Conservation (phyloP, 2,888 invertebrate species). For the Acanthosepion esculentum region DNA sequence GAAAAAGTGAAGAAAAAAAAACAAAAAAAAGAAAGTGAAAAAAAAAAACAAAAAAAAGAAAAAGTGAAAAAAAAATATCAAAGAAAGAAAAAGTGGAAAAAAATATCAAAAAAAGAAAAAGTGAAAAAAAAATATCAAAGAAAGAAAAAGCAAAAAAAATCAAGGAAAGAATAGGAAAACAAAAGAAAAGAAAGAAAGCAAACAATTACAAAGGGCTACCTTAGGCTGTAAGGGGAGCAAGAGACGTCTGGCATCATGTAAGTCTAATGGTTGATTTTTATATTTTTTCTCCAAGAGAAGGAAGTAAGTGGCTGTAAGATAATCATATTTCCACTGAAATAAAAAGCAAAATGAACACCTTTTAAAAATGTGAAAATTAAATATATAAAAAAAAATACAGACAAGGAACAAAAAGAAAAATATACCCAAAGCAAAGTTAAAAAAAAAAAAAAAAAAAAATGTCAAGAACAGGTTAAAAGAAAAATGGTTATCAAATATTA, state of each 20-base stretch:
- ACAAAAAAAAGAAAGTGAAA: too few relatives aligned
- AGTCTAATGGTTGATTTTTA: slow-evolving; percentile 76
- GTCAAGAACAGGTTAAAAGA: not conserved
- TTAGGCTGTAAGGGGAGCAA: slow-evolving; percentile 34
- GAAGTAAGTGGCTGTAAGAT: slow-evolving; percentile 84
- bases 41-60: too few relatives aligned
- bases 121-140: too few relatives aligned
- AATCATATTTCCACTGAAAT: slow-evolving; percentile 81
- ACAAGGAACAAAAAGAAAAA: not conserved
- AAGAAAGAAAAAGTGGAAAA: too few relatives aligned
- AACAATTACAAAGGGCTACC: not conserved
- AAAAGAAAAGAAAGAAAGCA: too few relatives aligned
- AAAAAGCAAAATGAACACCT: slow-evolving; percentile 48
- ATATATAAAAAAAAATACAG: not conserved
- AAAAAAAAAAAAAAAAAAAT: not conserved
- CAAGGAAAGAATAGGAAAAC: too few relatives aligned
- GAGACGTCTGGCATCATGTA: slow-evolving; percentile 49
- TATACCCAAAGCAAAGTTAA: not conserved
- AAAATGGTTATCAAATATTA: too few relatives aligned
- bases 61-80: too few relatives aligned
- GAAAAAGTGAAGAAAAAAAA: too few relatives aligned
- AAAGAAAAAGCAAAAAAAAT: too few relatives aligned
- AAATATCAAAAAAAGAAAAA: too few relatives aligned
- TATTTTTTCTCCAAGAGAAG: slow-evolving; percentile 80
- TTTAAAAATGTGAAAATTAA: not conserved